Conservation (phyloP, 2,113 vertebrate species). For the Pedetes capensis region DNA sequence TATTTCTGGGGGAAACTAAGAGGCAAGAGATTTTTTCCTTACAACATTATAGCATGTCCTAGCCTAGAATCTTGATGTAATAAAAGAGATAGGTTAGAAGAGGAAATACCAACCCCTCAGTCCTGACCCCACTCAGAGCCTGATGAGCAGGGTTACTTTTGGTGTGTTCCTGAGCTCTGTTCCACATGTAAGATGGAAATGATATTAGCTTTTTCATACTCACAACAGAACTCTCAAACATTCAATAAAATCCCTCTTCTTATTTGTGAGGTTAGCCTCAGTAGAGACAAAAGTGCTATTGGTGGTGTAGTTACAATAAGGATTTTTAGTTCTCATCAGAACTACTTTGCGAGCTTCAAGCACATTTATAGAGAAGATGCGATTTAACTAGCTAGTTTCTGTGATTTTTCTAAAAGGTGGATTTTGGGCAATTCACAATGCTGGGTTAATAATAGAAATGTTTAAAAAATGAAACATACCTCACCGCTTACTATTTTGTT, state of each 20-base stretch:
- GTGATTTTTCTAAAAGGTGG: neutral
- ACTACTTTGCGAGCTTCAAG: neutral
- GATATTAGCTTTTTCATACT: neutral
- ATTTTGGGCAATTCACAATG: constrained; percentile 28
- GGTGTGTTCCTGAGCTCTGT: neutral
- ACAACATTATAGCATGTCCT: neutral
- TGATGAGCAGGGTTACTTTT: neutral
- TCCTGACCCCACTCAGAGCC: neutral
- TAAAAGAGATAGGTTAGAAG: neutral
- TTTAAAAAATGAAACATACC: neutral
- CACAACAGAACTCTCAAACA: neutral
- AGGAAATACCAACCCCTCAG: neutral
- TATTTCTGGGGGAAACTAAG: neutral
- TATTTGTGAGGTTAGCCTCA: neutral
- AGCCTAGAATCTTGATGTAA: neutral
- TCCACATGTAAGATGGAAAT: neutral
- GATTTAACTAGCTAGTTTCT: neutral
- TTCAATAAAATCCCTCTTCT: neutral
- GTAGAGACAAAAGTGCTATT: neutral
- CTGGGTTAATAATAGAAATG: constrained; percentile 22
- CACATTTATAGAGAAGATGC: neutral
- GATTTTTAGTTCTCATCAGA: constrained; percentile 5
- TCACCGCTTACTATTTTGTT: neutral
- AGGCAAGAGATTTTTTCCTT: neutral
- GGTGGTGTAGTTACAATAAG: neutral